Evolutionary conservation across 1,140 invertebrate species (phyloP), one percentile per base, ranked within the genome.

Genomic region (Rhagoletis zephyria): DNA sequence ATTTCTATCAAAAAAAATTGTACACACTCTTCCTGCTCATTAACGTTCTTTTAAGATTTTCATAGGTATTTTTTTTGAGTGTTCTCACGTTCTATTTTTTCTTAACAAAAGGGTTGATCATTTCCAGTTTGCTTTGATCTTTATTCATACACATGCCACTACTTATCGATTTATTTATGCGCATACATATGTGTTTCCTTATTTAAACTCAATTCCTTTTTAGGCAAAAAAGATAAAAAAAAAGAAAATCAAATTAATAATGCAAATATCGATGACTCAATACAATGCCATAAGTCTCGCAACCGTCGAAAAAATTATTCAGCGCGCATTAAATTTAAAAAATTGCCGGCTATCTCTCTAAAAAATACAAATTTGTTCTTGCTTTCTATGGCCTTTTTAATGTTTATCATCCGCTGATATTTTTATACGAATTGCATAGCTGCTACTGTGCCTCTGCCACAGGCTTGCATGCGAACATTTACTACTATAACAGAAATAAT

Each of bases 211-310:
- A 51, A 81, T 19, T 56, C 16, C n/a, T 81, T 56, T 14, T 51
- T 12, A 59, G 56, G 4, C 16, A 81, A 51, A 56, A 56, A 77
- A 77, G 7, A 16, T 3, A 67, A 67, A 40, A 67, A 2, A 67
- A 67, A 67, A 67, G 40, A 67, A 19, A 4, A 67, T 7, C 48
- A 59, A 81, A 81, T 81, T 81, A 81, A 81, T 56, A 81, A 81
- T 81, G 74, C 74, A 81, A 81, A 81, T 81, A 56, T 81, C 74
- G 48, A 81, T 81, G 74, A 81, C 74, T 81, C 74, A 81, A 56
- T 56, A 3, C 48, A n/a, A 56, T 5, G 74, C 48, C 74, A 81
- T 19, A 81, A 81, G 48, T 81, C 48, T 4, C n/a, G 30, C 48
- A 51, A 30, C 3, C 64, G 30, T 4, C 64, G 30, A n/a, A 67